Base-by-base conservation (phyloP, 35 echinoderm and acorn worm genomes). In the Lytechinus pictus region DNA sequence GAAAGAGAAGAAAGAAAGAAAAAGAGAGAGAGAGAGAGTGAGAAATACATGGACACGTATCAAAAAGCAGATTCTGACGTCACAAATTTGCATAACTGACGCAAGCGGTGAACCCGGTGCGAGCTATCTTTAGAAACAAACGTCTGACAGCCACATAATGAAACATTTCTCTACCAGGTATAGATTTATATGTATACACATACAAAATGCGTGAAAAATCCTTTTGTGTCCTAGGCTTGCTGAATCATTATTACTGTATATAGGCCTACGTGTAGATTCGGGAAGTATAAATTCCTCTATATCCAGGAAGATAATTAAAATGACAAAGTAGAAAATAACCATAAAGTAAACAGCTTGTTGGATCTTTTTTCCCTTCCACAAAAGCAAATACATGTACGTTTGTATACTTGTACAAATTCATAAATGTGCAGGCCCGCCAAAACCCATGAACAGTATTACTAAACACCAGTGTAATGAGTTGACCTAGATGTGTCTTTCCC, bases 11-110 rank as follows among this genome's bases (percentile, higher is more conserved):
- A 33, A 33, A 52, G 24, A 88, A 1, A 51, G 27, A 90, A 33
- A 90, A 9, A 21, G 88, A 79, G 66, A 79, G 19, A 10, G 8
- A 79, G 66, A 79, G n/a, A 79, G 66, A 79, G 66, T 24, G n/a
- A 79, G n/a, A 7, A 24, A 8, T 16, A 79, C 19, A 79, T 14
- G n/a, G 66, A 24, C 66, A 79, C 66, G 66, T 79, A 79, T 79
- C 66, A 79, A 79, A 90, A 90, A 44, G 52, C 29, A 33, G 10
- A 52, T 90, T 52, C 27, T 90, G 88, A 90, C 88, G 88, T 90
- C 88, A 90, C 88, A 52, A 90, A 90, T 90, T 90, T 90, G 88
- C 88, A 90, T 90, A 90, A 90, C 88, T 90, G 88, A 90, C 88
- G 88, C 52, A 90, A 90, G 88, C 27, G 52, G 88, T 12, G 88